These are phyloP conservation scores for Phalera bucephala DNA, from an alignment of 2,888 invertebrate species.

Conservation along the genomic window DNA sequence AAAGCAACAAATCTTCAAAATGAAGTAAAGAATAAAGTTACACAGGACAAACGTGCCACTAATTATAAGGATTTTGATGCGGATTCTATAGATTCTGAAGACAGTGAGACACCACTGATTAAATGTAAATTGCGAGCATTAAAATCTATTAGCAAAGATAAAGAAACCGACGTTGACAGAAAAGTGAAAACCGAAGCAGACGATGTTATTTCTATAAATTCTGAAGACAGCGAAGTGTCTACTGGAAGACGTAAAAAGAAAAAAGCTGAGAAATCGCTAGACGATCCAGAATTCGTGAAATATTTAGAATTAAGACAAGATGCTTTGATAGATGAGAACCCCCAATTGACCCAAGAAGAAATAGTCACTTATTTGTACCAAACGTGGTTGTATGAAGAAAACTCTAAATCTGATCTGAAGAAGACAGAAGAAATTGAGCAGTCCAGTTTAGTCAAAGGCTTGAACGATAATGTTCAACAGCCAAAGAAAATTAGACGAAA, in stretches of 20 bases:
- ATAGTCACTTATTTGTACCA: conserved; percentile 74
- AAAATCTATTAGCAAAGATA: conserved; percentile 14
- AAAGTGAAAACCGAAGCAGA: conserved; percentile 38
- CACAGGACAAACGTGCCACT: neutral
- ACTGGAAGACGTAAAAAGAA: conserved; percentile 39
- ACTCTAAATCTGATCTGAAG: conserved; percentile 42
- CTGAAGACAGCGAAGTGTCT: conserved; percentile 43
- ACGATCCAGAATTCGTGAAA: conserved; percentile 72
- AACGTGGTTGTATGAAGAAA: conserved; percentile 62
- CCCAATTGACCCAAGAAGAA: conserved; percentile 72
- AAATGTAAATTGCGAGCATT: conserved; percentile 28
- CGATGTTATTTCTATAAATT: conserved; percentile 38
- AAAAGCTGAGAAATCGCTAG: conserved; percentile 34
- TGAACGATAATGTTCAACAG: conserved; percentile 40
- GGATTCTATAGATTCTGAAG: conserved; percentile 35
- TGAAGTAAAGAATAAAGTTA: conserved; percentile 3
- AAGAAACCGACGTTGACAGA: conserved; percentile 12
- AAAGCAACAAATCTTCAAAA: neutral
- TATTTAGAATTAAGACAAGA: conserved; percentile 77
- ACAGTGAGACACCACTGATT: conserved; percentile 32
- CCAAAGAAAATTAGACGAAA: conserved; percentile 49
- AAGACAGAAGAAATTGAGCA: conserved; percentile 56
- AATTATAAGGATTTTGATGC: conserved; percentile 21
- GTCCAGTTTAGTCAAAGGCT: conserved; percentile 58
- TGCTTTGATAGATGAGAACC: conserved; percentile 74